A percentile compares a stretch with the other conserved stretches of the same genome.
Evolutionary conservation across 2,797 vertebrate species (phyloP).

Genomic region (Glyptemys insculpta): DNA sequence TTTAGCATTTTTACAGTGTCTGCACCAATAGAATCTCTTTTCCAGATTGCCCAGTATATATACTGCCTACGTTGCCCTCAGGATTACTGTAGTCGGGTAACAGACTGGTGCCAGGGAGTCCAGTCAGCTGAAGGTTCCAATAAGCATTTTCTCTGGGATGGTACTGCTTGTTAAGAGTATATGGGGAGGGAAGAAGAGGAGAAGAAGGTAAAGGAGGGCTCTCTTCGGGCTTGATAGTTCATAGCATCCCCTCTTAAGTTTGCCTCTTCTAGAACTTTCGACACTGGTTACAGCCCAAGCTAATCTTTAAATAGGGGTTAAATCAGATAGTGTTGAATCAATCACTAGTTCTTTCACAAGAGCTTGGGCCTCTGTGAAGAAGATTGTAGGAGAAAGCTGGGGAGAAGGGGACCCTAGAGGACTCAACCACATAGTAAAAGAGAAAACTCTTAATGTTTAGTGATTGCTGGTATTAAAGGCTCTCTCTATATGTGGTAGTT

Average conservation of each 20-base stretch:
- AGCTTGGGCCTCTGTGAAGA: background rate
- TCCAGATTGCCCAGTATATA: background rate
- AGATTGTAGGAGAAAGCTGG: background rate
- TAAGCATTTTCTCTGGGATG: background rate
- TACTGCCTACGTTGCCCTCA: background rate
- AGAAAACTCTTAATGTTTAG: background rate
- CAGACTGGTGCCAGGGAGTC: background rate
- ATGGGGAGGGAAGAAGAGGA: background rate
- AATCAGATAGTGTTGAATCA: conserved; percentile 13
- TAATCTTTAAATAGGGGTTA: background rate
- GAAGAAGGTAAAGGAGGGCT: background rate
- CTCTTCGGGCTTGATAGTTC: conserved; percentile 9
- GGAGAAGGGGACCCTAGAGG: background rate
- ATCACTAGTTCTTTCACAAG: background rate
- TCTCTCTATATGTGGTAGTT: background rate
- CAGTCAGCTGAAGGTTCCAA: background rate
- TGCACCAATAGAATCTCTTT: background rate
- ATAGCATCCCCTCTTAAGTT: background rate
- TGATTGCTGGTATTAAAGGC: background rate
- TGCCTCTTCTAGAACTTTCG: conserved; percentile 4
- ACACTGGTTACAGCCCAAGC: background rate
- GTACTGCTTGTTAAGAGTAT: background rate
- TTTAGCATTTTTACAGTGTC: background rate
- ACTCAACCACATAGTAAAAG: background rate
- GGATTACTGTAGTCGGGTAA: background rate